Base-by-base conservation (phyloP, 2,113 vertebrate genomes). In the Campylomormyrus tamandua region DNA sequence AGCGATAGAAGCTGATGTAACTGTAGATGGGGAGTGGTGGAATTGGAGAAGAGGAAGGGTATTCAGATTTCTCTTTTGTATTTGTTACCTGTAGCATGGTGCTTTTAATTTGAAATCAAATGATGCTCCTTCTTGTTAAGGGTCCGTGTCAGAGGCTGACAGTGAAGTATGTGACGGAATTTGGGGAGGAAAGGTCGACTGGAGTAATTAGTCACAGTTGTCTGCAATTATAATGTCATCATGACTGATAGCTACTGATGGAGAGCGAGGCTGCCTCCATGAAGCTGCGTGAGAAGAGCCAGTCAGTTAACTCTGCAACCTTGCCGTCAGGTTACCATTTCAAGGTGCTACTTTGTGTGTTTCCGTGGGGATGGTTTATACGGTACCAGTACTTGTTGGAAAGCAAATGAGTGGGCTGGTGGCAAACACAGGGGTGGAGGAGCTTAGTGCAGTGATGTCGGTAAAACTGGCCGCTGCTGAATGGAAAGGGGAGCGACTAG, bases 141-240 rank as follows among this genome's bases (percentile, higher is more conserved):
- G 42, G 7, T 27, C 45, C 10, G 46, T 50, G 83, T 50, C 83
- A 56, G n/a, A 53, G 85, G 85, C 85, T 87, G 85, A 53, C 49
- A 53, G 27, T 48, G 49, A 87, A 17, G 50, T 56, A 87, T 39
- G n/a, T 52, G 49, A n/a, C 11, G 24, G 15, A 49, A 87, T 53
- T 56, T 21, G 49, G 45, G 83, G 49, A 53, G 50, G 50, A 53
- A 53, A 53, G 85, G 49, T 87, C 27, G 85, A 53, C 48, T 87
- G 85, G 50, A 87, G 85, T 87, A 52, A 87, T 87, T 87, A 87
- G 27, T 48, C 49, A 53, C 50, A 31, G 85, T 87, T 56, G 85
- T 87, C 85, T 87, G 85, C 85, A 56, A 87, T 87, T 87, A 87
- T 50, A 27, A 87, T 53, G 85, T 35, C 49, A 53, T 87, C 85